Conservation (phyloP, 2,797 vertebrate genomes). For the Pterois miles region DNA sequence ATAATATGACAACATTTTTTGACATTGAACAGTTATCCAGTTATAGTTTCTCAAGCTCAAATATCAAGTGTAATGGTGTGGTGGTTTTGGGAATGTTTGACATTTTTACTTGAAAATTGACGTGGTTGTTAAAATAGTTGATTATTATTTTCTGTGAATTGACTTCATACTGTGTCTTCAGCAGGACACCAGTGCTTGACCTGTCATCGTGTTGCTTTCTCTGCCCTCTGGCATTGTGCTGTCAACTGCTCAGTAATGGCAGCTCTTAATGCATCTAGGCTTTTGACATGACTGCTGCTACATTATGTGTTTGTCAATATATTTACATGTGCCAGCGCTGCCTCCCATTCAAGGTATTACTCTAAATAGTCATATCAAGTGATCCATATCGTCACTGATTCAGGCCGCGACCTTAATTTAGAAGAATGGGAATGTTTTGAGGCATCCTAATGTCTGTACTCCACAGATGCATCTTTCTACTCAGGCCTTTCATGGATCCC, state of each 20-base stretch:
- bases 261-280: constrained; percentile 2
- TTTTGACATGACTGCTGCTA: constrained; percentile 21
- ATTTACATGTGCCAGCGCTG: neutral
- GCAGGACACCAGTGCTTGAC: neutral
- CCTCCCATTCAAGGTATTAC: neutral
- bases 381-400: constrained; percentile 34
- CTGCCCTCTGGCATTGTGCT: constrained; percentile 11
- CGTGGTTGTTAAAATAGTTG: neutral
- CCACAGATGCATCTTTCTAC: constrained; percentile 37
- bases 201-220: neutral
- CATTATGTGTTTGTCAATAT: constrained; percentile 8
- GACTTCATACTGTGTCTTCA: neutral
- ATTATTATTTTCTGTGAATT: neutral
- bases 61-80: neutral
- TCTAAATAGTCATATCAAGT: constrained; percentile 34
- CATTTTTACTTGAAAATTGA: neutral
- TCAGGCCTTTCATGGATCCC: constrained; percentile 40
- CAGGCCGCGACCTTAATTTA: constrained; percentile 50
- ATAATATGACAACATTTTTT: neutral
- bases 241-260: constrained; percentile 14
- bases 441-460: constrained; percentile 23
- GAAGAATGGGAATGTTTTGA: constrained; percentile 39
- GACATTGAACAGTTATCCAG: neutral
- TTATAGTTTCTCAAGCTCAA: neutral
- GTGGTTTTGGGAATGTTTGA: neutral